These are phyloP conservation scores for Cryptocephalus primarius DNA, from an alignment of 2,888 invertebrate genomes.

Conservation along the genomic window DNA sequence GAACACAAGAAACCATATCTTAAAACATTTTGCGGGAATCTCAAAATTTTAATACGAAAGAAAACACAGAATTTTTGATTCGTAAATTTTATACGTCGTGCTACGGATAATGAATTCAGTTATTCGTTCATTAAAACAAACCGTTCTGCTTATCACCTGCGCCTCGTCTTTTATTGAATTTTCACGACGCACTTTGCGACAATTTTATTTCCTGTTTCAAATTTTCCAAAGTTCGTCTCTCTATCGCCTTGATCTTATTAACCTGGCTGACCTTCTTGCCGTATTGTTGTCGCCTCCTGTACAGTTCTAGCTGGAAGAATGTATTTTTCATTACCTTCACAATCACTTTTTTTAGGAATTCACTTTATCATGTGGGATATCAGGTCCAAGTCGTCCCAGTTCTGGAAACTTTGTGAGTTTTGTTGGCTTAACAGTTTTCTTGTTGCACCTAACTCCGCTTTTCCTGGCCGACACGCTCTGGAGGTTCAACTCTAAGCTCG, in stretches of 20 bases:
- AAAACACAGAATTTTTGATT: too few relatives aligned
- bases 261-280: slow-evolving; percentile 18
- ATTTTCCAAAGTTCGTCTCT: slow-evolving; percentile 13
- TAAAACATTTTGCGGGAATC: too few relatives aligned
- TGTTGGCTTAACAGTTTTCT: not conserved
- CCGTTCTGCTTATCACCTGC: too few relatives aligned
- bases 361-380: slow-evolving; percentile 8
- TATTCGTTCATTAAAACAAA: too few relatives aligned
- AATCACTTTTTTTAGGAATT: not conserved
- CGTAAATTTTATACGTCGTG: too few relatives aligned
- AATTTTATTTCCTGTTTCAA: slow-evolving; percentile 12
- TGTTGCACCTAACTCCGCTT: too few relatives aligned
- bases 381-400: slow-evolving; percentile 7
- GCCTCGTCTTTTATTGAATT: too few relatives aligned
- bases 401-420: slow-evolving; percentile 4
- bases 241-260: slow-evolving; percentile 18
- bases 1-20: too few relatives aligned
- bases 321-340: not conserved
- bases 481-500: slow-evolving; percentile 4
- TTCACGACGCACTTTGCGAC: not conserved
- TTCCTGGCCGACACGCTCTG: slow-evolving; percentile 2
- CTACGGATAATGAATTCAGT: too few relatives aligned
- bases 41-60: too few relatives aligned
- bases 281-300: slow-evolving; percentile 17
- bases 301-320: slow-evolving; percentile 15